Percentiles rank a stretch among this genome's conserved stretches.
Conservation (phyloP, 2,888 invertebrate species). For the Flexamia atlantica region DNA sequence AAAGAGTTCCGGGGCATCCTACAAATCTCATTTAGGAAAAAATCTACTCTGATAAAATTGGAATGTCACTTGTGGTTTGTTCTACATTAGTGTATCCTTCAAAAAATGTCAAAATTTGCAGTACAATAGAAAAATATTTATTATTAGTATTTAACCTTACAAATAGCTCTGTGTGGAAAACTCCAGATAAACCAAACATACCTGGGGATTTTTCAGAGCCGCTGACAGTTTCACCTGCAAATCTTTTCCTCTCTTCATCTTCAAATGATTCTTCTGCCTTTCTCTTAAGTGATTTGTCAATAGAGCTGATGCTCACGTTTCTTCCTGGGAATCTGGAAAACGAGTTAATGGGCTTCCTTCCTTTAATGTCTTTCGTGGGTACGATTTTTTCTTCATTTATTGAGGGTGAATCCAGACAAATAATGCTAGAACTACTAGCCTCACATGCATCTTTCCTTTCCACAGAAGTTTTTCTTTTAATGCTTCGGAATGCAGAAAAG, state of each 20-base stretch:
- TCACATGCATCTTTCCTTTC: conserved; percentile 36
- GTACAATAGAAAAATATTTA: too few relatives aligned
- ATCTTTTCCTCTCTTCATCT: conserved; percentile 30
- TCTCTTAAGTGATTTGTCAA: conserved; percentile 34
- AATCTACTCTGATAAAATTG: too few relatives aligned
- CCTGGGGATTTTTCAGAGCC: conserved; percentile 53
- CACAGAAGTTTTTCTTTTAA: background rate
- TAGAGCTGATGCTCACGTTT: conserved; percentile 6
- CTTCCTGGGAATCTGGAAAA: conserved; percentile 42
- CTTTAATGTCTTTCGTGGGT: conserved; percentile 1
- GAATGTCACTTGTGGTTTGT: too few relatives aligned
- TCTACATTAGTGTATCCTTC: too few relatives aligned
- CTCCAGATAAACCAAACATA: conserved; percentile 3
- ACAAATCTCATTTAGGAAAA: too few relatives aligned
- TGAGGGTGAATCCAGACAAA: conserved; percentile 33
- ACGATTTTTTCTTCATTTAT: background rate
- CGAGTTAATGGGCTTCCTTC: conserved; percentile 39
- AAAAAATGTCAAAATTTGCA: too few relatives aligned
- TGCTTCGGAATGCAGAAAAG: conserved; percentile 44
- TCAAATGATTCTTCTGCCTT: conserved; percentile 46
- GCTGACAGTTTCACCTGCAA: conserved; percentile 46
- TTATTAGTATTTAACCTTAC: too few relatives aligned
- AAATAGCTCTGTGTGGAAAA: too few relatives aligned
- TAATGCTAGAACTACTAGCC: conserved; percentile 37
- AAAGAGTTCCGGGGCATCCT: too few relatives aligned